These are phyloP conservation scores for Nemurella pictetii DNA, from an alignment of 2,888 invertebrate species.

Conservation along the genomic window DNA sequence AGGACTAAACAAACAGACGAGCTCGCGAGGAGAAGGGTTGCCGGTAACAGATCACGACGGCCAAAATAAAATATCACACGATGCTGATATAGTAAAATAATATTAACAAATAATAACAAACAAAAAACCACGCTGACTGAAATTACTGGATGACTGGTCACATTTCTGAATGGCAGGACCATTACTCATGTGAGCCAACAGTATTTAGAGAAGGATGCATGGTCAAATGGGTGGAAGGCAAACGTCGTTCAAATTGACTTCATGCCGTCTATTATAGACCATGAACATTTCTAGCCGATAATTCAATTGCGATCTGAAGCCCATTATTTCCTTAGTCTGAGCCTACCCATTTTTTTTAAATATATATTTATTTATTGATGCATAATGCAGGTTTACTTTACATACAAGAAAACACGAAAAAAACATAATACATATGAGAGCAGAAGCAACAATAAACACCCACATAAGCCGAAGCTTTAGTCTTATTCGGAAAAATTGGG, in stretches of 20 bases:
- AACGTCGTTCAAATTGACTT: neutral
- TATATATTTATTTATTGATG: no score
- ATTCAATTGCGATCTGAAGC: neutral
- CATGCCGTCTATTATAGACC: neutral
- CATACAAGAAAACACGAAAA: no score
- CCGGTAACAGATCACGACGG: constrained; percentile 7
- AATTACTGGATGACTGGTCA: constrained; percentile 64
- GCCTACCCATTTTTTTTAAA: no score
- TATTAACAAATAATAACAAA: constrained; percentile 8
- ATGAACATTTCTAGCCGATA: neutral
- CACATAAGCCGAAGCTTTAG: no score
- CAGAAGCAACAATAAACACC: no score
- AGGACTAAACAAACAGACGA: constrained; percentile 62
- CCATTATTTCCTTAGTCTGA: no score
- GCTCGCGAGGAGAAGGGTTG: constrained; percentile 42
- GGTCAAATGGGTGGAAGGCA: neutral
- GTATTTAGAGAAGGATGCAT: neutral
- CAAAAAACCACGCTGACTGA: constrained; percentile 52
- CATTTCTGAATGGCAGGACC: constrained; percentile 54
- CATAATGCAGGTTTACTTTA: no score
- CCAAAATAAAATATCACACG: constrained; percentile 19
- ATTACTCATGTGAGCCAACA: constrained; percentile 36
- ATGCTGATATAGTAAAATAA: neutral
- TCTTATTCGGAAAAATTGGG: no score
- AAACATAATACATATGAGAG: no score